Percentiles rank a stretch among this genome's conserved stretches.
Conservation (phyloP, 2,797 vertebrate genomes). For the Liasis olivaceus region DNA sequence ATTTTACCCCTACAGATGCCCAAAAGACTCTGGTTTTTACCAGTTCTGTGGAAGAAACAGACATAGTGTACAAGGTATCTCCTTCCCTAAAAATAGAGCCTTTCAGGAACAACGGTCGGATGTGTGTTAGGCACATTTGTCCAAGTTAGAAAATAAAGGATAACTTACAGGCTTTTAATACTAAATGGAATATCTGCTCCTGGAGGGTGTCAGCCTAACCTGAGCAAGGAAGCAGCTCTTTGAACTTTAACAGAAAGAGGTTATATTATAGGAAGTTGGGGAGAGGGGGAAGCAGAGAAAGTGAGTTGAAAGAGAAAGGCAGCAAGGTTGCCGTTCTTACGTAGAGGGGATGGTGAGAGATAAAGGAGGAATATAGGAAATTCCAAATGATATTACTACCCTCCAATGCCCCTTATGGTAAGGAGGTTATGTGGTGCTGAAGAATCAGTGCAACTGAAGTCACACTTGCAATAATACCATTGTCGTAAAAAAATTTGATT, state of each 20-base stretch:
- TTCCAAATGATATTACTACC: too few species aligned
- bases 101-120: not conserved
- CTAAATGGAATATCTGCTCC: not conserved
- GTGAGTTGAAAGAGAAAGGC: too few species aligned
- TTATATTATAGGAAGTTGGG: too few species aligned
- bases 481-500: not conserved
- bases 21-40: conserved; percentile 89
- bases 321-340: too few species aligned
- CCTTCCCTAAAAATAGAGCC: not conserved
- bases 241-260: too few species aligned
- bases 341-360: too few species aligned
- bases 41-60: conserved; percentile 79
- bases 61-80: conserved; percentile 83
- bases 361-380: too few species aligned
- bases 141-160: not conserved
- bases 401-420: not conserved
- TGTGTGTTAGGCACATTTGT: not conserved
- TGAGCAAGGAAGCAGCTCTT: too few species aligned
- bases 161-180: not conserved
- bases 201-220: too few species aligned
- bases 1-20: conserved; percentile 71
- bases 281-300: too few species aligned
- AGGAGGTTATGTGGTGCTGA: too few species aligned
- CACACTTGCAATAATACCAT: not conserved
- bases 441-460: too few species aligned